Conservation (phyloP, 2,888 invertebrate species). For the Acrobasis suavella region DNA sequence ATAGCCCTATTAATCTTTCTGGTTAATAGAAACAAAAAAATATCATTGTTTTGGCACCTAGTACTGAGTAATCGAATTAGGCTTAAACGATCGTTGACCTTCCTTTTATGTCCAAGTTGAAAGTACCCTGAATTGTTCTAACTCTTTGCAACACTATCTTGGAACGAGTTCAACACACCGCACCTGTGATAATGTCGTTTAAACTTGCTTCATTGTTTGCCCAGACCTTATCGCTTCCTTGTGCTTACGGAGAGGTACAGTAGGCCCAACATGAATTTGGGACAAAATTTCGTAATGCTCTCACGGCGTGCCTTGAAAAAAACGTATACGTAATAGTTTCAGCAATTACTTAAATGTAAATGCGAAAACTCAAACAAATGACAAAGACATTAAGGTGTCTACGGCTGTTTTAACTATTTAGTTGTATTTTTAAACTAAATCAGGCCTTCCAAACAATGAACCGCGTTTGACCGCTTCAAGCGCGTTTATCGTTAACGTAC, state of each 20-base stretch:
- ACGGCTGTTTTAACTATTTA: neutral
- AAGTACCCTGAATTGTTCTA: slow-evolving; percentile 14
- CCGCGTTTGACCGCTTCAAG: slow-evolving; percentile 29
- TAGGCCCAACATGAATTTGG: slow-evolving; percentile 10
- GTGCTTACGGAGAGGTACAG: slow-evolving; percentile 28
- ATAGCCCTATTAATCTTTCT: slow-evolving; percentile 65
- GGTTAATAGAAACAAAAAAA: slow-evolving; percentile 49
- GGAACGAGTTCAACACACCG: slow-evolving; percentile 20
- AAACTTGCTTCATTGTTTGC: slow-evolving; percentile 53
- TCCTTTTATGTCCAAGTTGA: slow-evolving; percentile 18
- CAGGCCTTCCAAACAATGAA: slow-evolving; percentile 28
- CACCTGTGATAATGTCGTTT: slow-evolving; percentile 8
- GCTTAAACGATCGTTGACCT: slow-evolving; percentile 42
- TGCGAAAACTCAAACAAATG: neutral
- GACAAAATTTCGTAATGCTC: neutral
- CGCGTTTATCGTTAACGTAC: slow-evolving; percentile 36
- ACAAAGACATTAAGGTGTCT: neutral
- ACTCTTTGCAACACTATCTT: slow-evolving; percentile 25
- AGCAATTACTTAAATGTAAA: no score
- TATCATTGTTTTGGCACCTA: slow-evolving; percentile 48
- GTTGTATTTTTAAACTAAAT: slow-evolving; percentile 7
- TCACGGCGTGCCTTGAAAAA: no score
- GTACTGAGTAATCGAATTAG: slow-evolving; percentile 39
- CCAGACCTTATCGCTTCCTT: slow-evolving; percentile 56
- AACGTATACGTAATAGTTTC: no score